These are phyloP conservation scores for Aphidoletes aphidimyza DNA, from an alignment of 2,888 invertebrate genomes.

Conservation along the genomic window DNA sequence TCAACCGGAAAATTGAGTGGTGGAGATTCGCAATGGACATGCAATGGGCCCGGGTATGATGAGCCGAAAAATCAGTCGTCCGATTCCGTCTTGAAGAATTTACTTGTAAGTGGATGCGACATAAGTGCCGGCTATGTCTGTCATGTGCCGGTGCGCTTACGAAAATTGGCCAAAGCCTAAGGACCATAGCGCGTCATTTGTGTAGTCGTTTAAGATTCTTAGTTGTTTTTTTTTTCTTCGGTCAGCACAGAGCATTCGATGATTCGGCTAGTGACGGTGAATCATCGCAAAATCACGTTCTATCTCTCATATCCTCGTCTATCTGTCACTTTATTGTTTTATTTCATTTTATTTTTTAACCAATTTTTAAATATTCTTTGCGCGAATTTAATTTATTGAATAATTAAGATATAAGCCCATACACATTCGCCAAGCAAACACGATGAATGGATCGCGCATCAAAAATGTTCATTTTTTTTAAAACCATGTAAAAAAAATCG, in stretches of 20 bases:
- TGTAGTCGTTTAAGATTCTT: slow-evolving; percentile 40
- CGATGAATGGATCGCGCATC: not conserved
- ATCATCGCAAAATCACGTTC: too few species aligned
- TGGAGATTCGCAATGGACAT: slow-evolving; percentile 6
- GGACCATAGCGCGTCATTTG: not conserved
- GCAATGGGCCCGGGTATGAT: slow-evolving; percentile 56
- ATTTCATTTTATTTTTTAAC: too few species aligned
- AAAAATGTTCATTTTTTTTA: not conserved
- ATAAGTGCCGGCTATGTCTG: slow-evolving; percentile 92
- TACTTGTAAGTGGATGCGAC: slow-evolving; percentile 95
- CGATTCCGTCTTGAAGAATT: slow-evolving; percentile 85
- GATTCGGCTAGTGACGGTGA: too few species aligned
- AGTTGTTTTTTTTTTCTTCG: too few species aligned
- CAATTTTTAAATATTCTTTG: too few species aligned
- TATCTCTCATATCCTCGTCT: slow-evolving; percentile 25
- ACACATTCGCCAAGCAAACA: slow-evolving; percentile 17
- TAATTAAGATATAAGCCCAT: not conserved
- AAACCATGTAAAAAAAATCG: not conserved
- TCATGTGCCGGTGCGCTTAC: slow-evolving; percentile 76
- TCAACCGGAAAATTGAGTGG: slow-evolving; percentile 9
- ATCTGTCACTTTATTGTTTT: not conserved
- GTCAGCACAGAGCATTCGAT: slow-evolving; percentile 6
- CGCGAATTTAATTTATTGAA: slow-evolving; percentile 48
- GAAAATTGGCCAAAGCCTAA: slow-evolving; percentile 66
- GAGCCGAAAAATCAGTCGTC: slow-evolving; percentile 63